phyloP scores from a whole-genome alignment of 2,888 invertebrate species.

The Drepana falcataria region DNA sequence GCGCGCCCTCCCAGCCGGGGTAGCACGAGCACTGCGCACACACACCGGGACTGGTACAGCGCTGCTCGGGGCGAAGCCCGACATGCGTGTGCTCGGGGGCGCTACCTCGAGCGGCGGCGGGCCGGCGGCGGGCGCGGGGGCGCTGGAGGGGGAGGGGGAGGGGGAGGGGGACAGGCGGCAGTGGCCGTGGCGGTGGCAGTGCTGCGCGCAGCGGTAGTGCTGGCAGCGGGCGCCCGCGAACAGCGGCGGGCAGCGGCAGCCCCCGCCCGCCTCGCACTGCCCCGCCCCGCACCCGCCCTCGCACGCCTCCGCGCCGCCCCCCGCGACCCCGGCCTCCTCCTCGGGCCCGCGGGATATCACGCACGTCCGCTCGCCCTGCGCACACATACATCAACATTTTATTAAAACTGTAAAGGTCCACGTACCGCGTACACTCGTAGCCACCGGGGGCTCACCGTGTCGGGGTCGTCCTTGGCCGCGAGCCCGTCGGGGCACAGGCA shows the following conservation, averaged over 20 bases:
- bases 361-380: constrained; percentile 38
- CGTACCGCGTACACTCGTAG: background rate
- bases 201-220: constrained; percentile 32
- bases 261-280: constrained; percentile 56
- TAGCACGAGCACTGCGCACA: constrained; percentile 81
- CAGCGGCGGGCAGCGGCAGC: constrained; percentile 62
- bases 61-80: background rate
- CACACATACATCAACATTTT: background rate
- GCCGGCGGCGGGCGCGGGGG: background rate
- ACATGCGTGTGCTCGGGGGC: too few relatives aligned
- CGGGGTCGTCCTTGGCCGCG: constrained; percentile 29
- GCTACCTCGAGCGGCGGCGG: too few relatives aligned
- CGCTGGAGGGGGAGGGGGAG: constrained; percentile 2
- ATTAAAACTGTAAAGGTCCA: background rate
- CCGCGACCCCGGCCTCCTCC: constrained; percentile 9
- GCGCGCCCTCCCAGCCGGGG: constrained; percentile 81
- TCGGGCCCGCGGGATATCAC: constrained; percentile 22
- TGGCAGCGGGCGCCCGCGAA: constrained; percentile 53
- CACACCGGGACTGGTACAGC: constrained; percentile 67
- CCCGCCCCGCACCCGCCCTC: constrained; percentile 74
- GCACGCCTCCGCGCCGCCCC: constrained; percentile 71
- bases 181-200: constrained; percentile 13
- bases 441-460: constrained; percentile 24
- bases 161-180: constrained; percentile 4
- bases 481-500: constrained; percentile 80